Percentiles rank a stretch among this genome's conserved stretches.
phyloP scores from a whole-genome alignment of 1,140 invertebrate species.

The Heliconius hewitsoni region DNA sequence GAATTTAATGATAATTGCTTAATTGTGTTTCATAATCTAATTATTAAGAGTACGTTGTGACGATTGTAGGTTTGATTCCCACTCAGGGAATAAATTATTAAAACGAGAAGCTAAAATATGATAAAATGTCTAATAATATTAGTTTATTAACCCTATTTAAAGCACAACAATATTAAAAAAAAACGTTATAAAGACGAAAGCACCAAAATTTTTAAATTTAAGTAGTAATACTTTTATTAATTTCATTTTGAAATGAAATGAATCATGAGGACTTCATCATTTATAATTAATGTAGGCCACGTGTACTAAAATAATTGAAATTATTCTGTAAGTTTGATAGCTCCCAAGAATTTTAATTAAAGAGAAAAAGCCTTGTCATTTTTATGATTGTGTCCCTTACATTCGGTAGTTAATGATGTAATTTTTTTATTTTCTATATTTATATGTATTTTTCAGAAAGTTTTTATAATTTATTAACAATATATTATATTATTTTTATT shows the following conservation, averaged over 20 bases:
- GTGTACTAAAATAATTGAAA: background rate
- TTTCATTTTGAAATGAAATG: background rate
- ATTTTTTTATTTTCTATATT: background rate
- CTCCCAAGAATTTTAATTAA: constrained; percentile 35
- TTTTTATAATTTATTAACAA: background rate
- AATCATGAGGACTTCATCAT: background rate
- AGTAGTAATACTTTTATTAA: background rate
- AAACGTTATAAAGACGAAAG: background rate
- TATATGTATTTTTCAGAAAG: background rate
- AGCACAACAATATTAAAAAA: background rate
- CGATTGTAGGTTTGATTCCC: too few species aligned
- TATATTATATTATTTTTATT: background rate
- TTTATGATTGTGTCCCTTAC: constrained; percentile 21
- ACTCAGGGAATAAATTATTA: too few species aligned
- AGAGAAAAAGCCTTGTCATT: constrained; percentile 29
- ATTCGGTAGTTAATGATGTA: background rate
- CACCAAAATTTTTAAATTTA: background rate
- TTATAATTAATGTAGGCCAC: background rate
- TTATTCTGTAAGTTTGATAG: background rate
- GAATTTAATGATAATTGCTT: too few species aligned
- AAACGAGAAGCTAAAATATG: too few species aligned
- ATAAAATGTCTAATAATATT: too few species aligned
- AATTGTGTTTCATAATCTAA: too few species aligned
- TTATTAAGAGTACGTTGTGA: too few species aligned
- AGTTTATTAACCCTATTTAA: too few species aligned